Conservation (phyloP, 2,797 vertebrate genomes). For the Sciurus carolinensis region DNA sequence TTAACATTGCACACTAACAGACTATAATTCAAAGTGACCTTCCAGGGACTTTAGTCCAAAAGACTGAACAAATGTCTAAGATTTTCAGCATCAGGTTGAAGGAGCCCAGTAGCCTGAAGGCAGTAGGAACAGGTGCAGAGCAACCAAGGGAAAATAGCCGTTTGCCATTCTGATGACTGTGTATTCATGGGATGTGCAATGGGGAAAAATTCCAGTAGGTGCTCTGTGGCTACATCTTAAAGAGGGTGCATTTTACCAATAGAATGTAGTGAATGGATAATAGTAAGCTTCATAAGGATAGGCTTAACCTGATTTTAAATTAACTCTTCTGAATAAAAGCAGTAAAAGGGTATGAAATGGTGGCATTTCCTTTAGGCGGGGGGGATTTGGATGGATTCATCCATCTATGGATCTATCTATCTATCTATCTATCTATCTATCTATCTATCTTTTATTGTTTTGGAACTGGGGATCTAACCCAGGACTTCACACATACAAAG, state of each 20-base stretch:
- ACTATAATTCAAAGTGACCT: neutral
- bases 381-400: too few relatives aligned
- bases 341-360: neutral
- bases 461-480: too few relatives aligned
- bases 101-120: neutral
- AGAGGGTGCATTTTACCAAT: neutral
- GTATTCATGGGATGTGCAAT: neutral
- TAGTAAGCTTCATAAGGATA: neutral
- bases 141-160: neutral
- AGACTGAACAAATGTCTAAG: neutral
- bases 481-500: too few relatives aligned
- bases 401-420: too few relatives aligned
- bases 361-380: neutral
- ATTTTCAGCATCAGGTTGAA: neutral
- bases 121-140: neutral
- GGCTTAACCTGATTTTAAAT: neutral
- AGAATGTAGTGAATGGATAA: neutral
- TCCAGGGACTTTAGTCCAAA: neutral
- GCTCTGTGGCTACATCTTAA: neutral
- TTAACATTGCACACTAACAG: constrained; percentile 16
- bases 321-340: neutral
- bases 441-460: too few relatives aligned
- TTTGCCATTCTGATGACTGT: neutral
- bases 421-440: too few relatives aligned
- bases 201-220: neutral